These are phyloP conservation scores for Ephydatia muelleri DNA, from an alignment of 37 sponge, comb jelly and placozoan species.

Conservation along the genomic window DNA sequence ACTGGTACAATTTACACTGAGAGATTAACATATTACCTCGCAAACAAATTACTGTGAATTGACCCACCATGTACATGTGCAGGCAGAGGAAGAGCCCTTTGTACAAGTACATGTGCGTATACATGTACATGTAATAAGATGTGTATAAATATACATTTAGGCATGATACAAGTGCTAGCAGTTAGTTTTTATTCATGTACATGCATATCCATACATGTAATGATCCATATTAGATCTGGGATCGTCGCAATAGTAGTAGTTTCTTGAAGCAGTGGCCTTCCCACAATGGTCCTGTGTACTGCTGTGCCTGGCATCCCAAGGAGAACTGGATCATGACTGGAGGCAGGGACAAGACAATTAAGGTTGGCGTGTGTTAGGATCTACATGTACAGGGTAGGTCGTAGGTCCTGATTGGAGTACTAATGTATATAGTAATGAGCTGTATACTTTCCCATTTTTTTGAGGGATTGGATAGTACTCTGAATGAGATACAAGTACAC, in stretches of 20 bases:
- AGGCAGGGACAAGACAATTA: constrained; percentile 87
- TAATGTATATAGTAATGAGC: background rate
- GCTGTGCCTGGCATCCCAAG: constrained; percentile 82
- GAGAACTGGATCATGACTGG: constrained; percentile 66
- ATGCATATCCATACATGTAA: background rate
- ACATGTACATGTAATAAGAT: background rate
- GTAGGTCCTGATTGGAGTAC: background rate
- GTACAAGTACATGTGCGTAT: background rate
- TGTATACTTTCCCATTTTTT: background rate
- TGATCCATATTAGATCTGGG: constrained; percentile 73
- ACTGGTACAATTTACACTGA: too few species aligned
- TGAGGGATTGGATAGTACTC: too few species aligned
- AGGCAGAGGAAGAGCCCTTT: background rate
- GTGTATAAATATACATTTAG: background rate
- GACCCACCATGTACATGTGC: too few species aligned
- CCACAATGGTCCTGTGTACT: constrained; percentile 81
- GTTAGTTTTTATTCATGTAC: too few species aligned
- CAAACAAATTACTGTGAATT: too few species aligned
- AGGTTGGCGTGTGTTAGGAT: constrained; percentile 23
- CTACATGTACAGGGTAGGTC: background rate
- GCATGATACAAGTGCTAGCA: too few species aligned
- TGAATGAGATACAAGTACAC: too few species aligned
- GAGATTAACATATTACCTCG: too few species aligned
- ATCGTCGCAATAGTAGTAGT: constrained; percentile 53
- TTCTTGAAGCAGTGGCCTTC: constrained; percentile 22